Evolutionary conservation across 2,888 invertebrate species (phyloP), one percentile per base, ranked within the genome.

Genomic region (Tipula confusa): DNA sequence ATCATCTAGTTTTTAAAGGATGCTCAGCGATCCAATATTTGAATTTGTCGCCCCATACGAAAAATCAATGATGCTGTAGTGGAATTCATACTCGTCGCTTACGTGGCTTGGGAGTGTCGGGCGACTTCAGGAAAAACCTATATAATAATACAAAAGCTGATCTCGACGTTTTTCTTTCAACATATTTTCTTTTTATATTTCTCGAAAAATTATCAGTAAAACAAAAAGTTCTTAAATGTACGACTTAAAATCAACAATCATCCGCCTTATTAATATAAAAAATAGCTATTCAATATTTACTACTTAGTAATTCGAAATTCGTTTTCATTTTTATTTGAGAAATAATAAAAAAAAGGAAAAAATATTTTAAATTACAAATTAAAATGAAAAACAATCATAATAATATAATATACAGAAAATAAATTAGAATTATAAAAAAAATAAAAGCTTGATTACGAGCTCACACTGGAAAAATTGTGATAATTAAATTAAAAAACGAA

Each of bases 401-500:
- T 24, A 64, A 64, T 64, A 64, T 24, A 64, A 64, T 64, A 64
- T 64, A 64, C 64, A 64, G 24, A 18, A 64, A 64, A 64, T 64
- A 64, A 64, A 64, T 64, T 9, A 64, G 64, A 64, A 24, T 24
- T 64, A 64, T 64, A 18, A 64, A 64, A 64, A 64, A 64, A 9
- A 24, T 24, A 64, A 64, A 64, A 64, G 64, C 64, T n/a, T 64
- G 13, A 1, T 38, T 15, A 0, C 9, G 5, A 64, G 64, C 64
- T 64, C 24, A 43, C 43, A 64, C 64, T 64, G 64, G 64, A 64
- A 64, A 48, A 64, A 64, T 64, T 64, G 64, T 64, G 64, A 64
- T 64, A 24, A 64, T 64, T 64, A 64, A 64, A 24, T 24, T 64
- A 64, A 24, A n/a, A 64, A 64, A 64, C 64, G 43, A 43, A 43